phyloP scores from a whole-genome alignment of 2,113 vertebrate species.

The Ranitomeya variabilis region DNA sequence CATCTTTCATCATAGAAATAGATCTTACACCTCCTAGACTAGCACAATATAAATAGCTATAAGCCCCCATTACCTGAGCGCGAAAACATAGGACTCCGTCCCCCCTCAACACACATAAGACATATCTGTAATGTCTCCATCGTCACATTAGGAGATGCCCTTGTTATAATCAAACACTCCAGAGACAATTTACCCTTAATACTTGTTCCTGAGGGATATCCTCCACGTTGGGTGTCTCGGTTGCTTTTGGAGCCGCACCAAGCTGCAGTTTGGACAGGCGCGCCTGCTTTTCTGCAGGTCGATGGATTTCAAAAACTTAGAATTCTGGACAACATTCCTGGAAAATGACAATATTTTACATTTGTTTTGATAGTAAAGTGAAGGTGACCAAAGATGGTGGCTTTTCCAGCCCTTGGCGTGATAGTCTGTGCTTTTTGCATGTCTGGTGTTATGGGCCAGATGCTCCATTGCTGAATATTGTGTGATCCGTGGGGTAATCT shows the following conservation, averaged over 20 bases:
- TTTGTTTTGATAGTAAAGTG: neutral
- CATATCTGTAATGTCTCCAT: neutral
- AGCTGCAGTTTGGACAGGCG: too few relatives aligned
- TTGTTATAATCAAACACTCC: neutral
- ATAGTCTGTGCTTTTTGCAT: neutral
- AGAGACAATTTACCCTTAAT: neutral
- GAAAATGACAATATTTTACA: neutral
- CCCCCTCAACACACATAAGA: neutral
- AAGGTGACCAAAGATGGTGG: neutral
- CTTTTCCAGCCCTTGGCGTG: neutral
- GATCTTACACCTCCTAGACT: neutral
- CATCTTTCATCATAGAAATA: conserved; percentile 33
- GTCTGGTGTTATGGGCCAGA: neutral
- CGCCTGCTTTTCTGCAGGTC: too few relatives aligned
- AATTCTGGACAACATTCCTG: neutral
- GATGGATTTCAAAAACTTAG: neutral
- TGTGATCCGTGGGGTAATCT: neutral
- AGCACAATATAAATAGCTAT: neutral
- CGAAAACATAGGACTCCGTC: neutral
- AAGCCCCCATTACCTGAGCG: neutral
- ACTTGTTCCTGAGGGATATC: neutral
- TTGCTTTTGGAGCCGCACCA: neutral
- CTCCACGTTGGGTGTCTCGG: neutral
- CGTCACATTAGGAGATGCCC: neutral
- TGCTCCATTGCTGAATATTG: neutral